phyloP scores from a whole-genome alignment of 2,797 vertebrate species.

The Gephyroberyx darwinii region DNA sequence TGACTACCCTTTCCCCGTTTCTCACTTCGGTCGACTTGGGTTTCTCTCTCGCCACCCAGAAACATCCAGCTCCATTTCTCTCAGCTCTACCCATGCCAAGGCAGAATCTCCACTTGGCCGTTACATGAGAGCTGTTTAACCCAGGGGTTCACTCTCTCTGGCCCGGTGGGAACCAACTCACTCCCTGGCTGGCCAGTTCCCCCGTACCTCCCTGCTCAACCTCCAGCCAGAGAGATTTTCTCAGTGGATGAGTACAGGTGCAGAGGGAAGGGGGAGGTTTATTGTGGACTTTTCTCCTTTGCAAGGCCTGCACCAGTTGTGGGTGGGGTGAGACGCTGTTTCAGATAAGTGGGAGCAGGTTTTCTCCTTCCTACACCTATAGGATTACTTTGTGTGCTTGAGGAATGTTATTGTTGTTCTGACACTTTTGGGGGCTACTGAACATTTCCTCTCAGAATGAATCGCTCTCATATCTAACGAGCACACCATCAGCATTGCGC shows the following conservation, averaged over 20 bases:
- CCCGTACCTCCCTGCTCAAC: constrained; percentile 13
- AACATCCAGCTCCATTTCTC: constrained; percentile 39
- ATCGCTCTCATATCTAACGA: background rate
- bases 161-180: constrained; percentile 8
- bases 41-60: constrained; percentile 46
- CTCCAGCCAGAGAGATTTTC: constrained; percentile 12
- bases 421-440: background rate
- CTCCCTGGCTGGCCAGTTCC: constrained; percentile 12
- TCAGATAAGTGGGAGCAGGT: background rate
- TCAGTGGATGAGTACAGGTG: constrained; percentile 40
- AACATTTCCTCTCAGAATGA: background rate
- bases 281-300: background rate
- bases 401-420: background rate
- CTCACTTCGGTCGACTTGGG: constrained; percentile 25
- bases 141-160: constrained; percentile 25
- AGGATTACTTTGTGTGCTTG: background rate
- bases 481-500: background rate
- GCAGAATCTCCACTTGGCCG: constrained; percentile 37
- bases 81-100: constrained; percentile 37
- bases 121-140: constrained; percentile 50
- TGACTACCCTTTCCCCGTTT: constrained; percentile 29
- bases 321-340: background rate
- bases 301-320: background rate
- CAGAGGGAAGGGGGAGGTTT: background rate
- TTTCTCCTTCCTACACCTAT: background rate